A percentile compares a stretch with the other conserved stretches of the same genome.
These are phyloP conservation scores for Protomyctophum bolini DNA, from an alignment of 2,113 vertebrate species.

Conservation along the genomic window DNA sequence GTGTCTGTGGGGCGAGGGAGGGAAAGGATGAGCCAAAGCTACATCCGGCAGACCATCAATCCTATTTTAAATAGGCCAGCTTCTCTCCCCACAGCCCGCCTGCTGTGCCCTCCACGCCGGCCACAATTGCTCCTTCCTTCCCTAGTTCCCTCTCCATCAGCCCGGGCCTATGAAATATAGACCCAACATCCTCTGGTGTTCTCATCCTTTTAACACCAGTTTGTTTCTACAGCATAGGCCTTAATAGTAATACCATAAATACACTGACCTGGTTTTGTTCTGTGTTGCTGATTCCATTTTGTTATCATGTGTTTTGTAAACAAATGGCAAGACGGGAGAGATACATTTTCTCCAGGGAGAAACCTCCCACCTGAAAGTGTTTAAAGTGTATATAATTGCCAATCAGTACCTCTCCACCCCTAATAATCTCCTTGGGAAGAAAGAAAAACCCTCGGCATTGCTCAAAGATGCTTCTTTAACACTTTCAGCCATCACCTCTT, in stretches of 20 bases:
- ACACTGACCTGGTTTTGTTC: conserved; percentile 5
- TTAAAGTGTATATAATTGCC: conserved; percentile 26
- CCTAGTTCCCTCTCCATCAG: conserved; percentile 40
- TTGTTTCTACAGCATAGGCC: conserved; percentile 15
- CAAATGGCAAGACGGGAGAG: conserved; percentile 6
- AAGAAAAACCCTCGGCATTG: conserved; percentile 21
- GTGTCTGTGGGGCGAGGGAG: background rate
- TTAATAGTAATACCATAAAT: conserved; percentile 8
- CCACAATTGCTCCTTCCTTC: conserved; percentile 55
- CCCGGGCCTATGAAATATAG: conserved; percentile 29
- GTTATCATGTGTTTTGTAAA: conserved; percentile 32
- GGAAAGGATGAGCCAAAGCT: conserved; percentile 24
- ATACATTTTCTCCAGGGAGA: conserved; percentile 3
- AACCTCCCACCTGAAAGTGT: background rate
- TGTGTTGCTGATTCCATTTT: background rate
- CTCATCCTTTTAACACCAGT: conserved; percentile 7
- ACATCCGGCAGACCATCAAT: conserved; percentile 74
- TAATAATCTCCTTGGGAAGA: conserved; percentile 33
- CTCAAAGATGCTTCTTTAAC: conserved; percentile 30
- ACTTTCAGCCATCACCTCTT: conserved; percentile 33
- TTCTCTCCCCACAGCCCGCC: conserved; percentile 41
- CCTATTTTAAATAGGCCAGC: conserved; percentile 76
- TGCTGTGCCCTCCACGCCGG: conserved; percentile 54
- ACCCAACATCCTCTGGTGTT: conserved; percentile 13
- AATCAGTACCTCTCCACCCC: conserved; percentile 34